phyloP scores from a whole-genome alignment of 2,888 invertebrate species.

The Mythimna vitellina region DNA sequence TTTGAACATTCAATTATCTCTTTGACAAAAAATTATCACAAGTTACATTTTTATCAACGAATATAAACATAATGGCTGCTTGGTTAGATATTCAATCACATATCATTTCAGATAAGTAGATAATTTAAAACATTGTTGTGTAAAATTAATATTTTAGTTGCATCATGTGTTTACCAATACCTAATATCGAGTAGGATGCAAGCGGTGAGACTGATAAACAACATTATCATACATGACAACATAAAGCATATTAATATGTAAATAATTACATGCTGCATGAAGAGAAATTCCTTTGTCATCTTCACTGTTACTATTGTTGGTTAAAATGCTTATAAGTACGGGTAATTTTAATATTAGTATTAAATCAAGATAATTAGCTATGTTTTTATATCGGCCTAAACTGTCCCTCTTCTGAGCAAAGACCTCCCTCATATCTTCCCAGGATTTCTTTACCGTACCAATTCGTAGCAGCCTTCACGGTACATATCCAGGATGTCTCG shows the following conservation, averaged over 20 bases:
- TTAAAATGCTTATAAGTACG: conserved; percentile 10
- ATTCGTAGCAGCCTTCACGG: no score
- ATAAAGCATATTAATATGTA: conserved; percentile 28
- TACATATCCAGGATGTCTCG: no score
- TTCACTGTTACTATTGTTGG: background rate
- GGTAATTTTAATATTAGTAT: background rate
- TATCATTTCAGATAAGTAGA: conserved; percentile 38
- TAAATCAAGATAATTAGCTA: background rate
- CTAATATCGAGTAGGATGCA: conserved; percentile 38
- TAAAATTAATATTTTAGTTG: conserved; percentile 40
- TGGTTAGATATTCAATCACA: conserved; percentile 35
- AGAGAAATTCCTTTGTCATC: conserved; percentile 48
- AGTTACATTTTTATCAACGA: conserved; percentile 18
- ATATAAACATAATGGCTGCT: conserved; percentile 40
- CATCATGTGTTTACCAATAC: conserved; percentile 59
- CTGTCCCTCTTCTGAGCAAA: no score
- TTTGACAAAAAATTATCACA: conserved; percentile 7
- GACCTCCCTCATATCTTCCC: no score
- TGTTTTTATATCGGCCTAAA: no score
- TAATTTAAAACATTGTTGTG: conserved; percentile 26
- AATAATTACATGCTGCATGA: conserved; percentile 31
- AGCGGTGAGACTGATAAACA: conserved; percentile 49
- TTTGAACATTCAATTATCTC: conserved; percentile 1
- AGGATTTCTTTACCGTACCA: no score
- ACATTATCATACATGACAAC: conserved; percentile 48